Percentiles rank a stretch among this genome's conserved stretches.
Evolutionary conservation across 2,797 vertebrate genomes (phyloP).

Genomic region (Helicolenus hilgendorfi): DNA sequence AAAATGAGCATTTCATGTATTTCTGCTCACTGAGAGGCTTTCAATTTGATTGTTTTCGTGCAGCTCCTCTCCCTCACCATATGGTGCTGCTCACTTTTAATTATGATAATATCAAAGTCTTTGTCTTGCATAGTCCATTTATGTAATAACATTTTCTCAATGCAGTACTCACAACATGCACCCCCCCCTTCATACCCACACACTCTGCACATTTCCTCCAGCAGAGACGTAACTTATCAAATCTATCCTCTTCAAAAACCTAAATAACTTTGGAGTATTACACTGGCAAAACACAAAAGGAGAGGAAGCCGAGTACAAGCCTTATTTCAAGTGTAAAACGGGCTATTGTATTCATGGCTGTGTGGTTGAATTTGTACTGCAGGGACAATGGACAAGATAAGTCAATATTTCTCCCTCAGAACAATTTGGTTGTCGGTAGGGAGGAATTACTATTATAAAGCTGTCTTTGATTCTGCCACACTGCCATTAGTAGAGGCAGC

Average conservation of each 20-base stretch:
- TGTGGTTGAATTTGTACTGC: conserved; percentile 57
- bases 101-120: conserved; percentile 91
- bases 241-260: conserved; percentile 51
- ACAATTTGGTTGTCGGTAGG: conserved; percentile 68
- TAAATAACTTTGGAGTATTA: conserved; percentile 68
- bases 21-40: conserved; percentile 86
- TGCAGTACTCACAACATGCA: conserved; percentile 64
- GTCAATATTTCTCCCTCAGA: conserved; percentile 69
- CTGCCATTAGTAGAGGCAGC: conserved; percentile 64
- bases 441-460: conserved; percentile 75
- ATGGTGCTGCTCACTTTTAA: conserved; percentile 91
- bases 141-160: conserved; percentile 89
- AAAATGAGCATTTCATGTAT: conserved; percentile 84
- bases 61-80: conserved; percentile 87
- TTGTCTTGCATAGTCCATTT: conserved; percentile 91
- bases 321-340: conserved; percentile 61
- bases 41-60: conserved; percentile 90
- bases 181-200: conserved; percentile 1
- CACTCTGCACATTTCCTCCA: conserved; percentile 46
- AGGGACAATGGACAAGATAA: conserved; percentile 62
- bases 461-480: conserved; percentile 63
- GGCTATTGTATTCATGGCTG: conserved; percentile 52
- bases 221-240: conserved; percentile 73
- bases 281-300: conserved; percentile 43
- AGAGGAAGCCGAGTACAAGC: conserved; percentile 30